A percentile compares a stretch with the other conserved stretches of the same genome.
Conservation (phyloP, 2,888 invertebrate species). For the Hemaris fuciformis region DNA sequence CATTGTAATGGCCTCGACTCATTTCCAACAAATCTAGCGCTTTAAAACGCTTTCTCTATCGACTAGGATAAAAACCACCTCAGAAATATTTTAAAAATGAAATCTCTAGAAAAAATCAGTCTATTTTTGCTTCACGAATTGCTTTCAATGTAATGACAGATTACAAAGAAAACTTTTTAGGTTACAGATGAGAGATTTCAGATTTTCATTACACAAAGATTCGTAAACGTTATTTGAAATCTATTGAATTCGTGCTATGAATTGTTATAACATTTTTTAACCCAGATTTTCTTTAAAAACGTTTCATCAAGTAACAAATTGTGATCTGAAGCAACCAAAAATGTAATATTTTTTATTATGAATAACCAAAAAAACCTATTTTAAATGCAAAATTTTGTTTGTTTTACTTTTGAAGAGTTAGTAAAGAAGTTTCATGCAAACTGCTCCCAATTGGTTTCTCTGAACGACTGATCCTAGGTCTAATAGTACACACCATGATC, state of each 20-base stretch:
- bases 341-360: no score
- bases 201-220: neutral
- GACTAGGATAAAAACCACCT: neutral
- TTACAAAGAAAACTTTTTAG: neutral
- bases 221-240: neutral
- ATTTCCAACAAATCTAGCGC: slow-evolving; percentile 22
- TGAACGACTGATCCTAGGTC: no score
- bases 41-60: slow-evolving; percentile 4
- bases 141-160: neutral
- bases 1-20: slow-evolving; percentile 32
- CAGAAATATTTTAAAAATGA: neutral
- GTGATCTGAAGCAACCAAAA: no score
- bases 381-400: no score
- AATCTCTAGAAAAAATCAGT: neutral
- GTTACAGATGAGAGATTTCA: neutral
- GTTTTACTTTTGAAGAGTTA: no score
- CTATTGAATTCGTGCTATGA: neutral
- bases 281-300: no score
- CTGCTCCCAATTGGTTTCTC: no score
- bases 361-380: no score
- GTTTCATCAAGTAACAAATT: no score
- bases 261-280: neutral
- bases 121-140: neutral
- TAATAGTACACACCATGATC: no score
- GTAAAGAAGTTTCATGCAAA: no score